Evolutionary conservation across 2,797 vertebrate genomes (phyloP).

Genomic region (Clamator glandarius): DNA sequence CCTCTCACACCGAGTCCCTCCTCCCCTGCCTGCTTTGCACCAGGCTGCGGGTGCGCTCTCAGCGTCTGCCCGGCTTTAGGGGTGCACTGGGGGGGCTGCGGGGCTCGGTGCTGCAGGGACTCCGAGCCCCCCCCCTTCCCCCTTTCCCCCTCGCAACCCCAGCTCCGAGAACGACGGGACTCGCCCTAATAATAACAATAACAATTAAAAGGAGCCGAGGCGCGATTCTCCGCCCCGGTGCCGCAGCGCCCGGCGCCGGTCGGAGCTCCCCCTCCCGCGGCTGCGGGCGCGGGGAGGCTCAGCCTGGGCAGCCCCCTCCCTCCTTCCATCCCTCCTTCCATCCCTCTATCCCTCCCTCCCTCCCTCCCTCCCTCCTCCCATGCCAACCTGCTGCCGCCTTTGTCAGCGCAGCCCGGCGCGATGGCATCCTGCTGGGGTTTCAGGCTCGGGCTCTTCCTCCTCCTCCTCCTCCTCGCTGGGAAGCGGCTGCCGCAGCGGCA

Average conservation of each 20-base stretch:
- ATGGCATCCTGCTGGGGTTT: conserved; percentile 75
- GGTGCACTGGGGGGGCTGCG: not conserved
- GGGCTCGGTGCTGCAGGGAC: not conserved
- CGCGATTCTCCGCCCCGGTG: not conserved
- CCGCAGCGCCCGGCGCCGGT: not conserved
- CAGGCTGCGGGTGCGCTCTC: not conserved
- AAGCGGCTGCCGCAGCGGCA: conserved; percentile 54
- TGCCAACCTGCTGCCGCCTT: conserved; percentile 58
- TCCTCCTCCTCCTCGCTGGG: conserved; percentile 8
- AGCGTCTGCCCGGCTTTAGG: not conserved
- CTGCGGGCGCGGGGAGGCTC: conserved; percentile 14
- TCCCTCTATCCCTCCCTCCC: not conserved
- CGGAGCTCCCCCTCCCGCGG: not conserved
- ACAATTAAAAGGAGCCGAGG: too few species aligned
- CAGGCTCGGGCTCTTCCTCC: conserved; percentile 59
- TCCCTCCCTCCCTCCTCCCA: not conserved
- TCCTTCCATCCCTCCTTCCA: too few species aligned
- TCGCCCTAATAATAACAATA: not conserved
- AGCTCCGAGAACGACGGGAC: not conserved
- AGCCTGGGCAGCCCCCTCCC: conserved; percentile 30
- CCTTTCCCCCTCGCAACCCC: too few species aligned
- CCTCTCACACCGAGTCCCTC: accelerated
- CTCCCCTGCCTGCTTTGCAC: not conserved
- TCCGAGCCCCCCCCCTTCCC: too few species aligned
- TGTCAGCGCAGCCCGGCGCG: conserved; percentile 46